Conservation (phyloP, 1,140 invertebrate species). For the Cyphomyrmex costatus region DNA sequence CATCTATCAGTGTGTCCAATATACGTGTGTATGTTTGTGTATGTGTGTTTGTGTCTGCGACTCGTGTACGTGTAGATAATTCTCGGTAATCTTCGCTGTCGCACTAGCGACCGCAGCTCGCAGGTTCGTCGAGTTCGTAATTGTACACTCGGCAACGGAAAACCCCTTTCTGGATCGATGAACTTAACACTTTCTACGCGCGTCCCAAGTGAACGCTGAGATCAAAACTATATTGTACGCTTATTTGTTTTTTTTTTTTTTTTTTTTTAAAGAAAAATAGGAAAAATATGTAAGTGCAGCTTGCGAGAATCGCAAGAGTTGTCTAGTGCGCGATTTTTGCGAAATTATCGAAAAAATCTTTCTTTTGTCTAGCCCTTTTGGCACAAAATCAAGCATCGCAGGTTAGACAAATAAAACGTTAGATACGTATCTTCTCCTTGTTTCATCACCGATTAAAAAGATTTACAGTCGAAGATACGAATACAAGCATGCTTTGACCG, state of each 20-base stretch:
- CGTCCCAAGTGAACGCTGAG: conserved; percentile 48
- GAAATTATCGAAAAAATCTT: conserved; percentile 25
- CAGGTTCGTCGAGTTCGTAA: conserved; percentile 62
- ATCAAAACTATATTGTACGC: conserved; percentile 33
- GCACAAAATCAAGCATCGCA: conserved; percentile 51
- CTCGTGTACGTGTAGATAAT: conserved; percentile 63
- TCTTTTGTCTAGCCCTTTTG: conserved; percentile 48
- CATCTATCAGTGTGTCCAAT: conserved; percentile 48
- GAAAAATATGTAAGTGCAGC: not conserved
- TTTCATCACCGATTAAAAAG: conserved; percentile 31
- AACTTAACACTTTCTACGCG: conserved; percentile 58
- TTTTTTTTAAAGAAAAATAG: not conserved
- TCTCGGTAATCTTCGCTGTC: conserved; percentile 68
- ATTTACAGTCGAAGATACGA: conserved; percentile 48
- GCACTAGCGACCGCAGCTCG: conserved; percentile 64
- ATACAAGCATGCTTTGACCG: conserved; percentile 48
- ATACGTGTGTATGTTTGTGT: not conserved
- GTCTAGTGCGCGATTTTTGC: conserved; percentile 10
- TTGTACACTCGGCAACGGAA: conserved; percentile 56
- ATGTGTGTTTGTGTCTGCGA: not conserved
- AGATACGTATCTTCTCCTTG: conserved; percentile 21
- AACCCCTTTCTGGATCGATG: conserved; percentile 42
- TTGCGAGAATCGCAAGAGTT: not conserved
- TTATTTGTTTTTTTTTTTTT: not conserved
- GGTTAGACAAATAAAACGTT: conserved; percentile 52